These are phyloP conservation scores for Athetis lepigone DNA, from an alignment of 2,888 invertebrate genomes.

Conservation along the genomic window DNA sequence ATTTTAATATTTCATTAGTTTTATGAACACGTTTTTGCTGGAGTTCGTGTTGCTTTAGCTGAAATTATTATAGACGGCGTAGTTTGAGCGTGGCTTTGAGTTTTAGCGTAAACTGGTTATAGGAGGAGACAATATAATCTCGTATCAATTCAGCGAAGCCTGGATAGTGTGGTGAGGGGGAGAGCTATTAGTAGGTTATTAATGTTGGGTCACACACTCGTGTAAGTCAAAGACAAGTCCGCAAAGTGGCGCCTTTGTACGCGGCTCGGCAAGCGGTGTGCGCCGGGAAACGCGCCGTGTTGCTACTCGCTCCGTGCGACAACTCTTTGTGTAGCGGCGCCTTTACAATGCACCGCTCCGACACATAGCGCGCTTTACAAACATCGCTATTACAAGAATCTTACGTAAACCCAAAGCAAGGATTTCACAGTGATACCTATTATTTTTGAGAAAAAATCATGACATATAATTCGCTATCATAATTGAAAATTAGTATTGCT, in stretches of 20 bases:
- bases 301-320: slow-evolving; percentile 76
- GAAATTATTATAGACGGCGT: slow-evolving; percentile 16
- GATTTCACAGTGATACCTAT: background rate
- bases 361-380: slow-evolving; percentile 63
- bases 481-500: background rate
- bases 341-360: slow-evolving; percentile 73
- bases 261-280: slow-evolving; percentile 59
- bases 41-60: slow-evolving; percentile 24
- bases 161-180: slow-evolving; percentile 52
- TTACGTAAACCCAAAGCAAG: slow-evolving; percentile 2
- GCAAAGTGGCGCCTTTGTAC: slow-evolving; percentile 88
- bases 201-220: slow-evolving; percentile 85
- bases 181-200: slow-evolving; percentile 86
- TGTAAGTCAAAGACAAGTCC: slow-evolving; percentile 85
- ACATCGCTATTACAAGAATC: slow-evolving; percentile 59
- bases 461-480: too few species aligned
- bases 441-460: background rate
- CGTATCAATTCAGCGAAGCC: slow-evolving; percentile 53
- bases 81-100: slow-evolving; percentile 33
- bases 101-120: slow-evolving; percentile 40
- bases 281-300: slow-evolving; percentile 71
- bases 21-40: slow-evolving; percentile 41
- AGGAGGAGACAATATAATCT: slow-evolving; percentile 48
- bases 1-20: slow-evolving; percentile 67
- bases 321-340: slow-evolving; percentile 84